Evolutionary conservation across 2,797 vertebrate species (phyloP), one percentile per base, ranked within the genome.

Genomic region (Merluccius polli): DNA sequence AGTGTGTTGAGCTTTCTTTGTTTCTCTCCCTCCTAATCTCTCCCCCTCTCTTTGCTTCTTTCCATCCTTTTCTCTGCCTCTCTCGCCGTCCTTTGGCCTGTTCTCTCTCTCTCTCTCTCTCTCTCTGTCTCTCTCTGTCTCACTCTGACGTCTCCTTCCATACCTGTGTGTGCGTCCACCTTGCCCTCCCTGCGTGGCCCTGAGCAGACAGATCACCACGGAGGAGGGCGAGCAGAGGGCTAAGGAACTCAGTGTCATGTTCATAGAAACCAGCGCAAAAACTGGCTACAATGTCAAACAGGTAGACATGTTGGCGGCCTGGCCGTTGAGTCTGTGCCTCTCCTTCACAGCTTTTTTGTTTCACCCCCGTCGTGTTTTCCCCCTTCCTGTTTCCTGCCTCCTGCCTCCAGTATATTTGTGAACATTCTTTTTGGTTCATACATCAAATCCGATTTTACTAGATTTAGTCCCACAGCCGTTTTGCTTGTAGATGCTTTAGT

Each of bases 271-370:
- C 92, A 97, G 96, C 89, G 96, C 96, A 89, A 98, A 97, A 95
- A 98, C 96, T 92, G 96, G 96, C 86, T 97, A 97, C 95, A 98
- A 97, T 92, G 96, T 98, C 84, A 97, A 98, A 94, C 96, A 97
- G 96, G 96, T 97, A 95, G 90, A 86, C 72, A 90, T 78, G 81
- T 77, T 65, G 84, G 85, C 87, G 86, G 78, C 81, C 79, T 75
- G 74, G 85, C 84, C 76, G 82, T 82, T 71, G 76, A 86, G 81
- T 81, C 83, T 24, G 73, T 75, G 82, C 83, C 85, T 82, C 73
- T 85, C 80, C 72, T 81, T 77, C 70, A 11, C 78, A 32, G 86
- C 72, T 76, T 9, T 24, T 59, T 7, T 24, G 52, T 59, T 48
- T 18, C 44, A 18, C 52, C 7, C 52, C 52, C 4, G 59, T 12